Percentiles rank a stretch among this genome's conserved stretches.
Evolutionary conservation across 2,113 vertebrate species (phyloP).

Genomic region (Bombycilla garrulus): DNA sequence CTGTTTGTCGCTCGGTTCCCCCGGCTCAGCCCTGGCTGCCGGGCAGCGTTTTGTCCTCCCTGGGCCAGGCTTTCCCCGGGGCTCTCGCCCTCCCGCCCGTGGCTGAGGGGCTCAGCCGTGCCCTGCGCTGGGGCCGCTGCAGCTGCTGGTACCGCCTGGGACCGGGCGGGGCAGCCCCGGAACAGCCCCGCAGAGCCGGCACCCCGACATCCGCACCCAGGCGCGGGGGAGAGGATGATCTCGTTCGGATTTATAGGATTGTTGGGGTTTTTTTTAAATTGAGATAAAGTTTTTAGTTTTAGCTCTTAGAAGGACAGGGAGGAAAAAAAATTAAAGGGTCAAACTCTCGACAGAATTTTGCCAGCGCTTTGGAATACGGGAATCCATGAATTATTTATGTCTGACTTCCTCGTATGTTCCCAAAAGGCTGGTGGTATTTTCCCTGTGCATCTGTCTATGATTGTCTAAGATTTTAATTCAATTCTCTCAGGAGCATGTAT

Average conservation of each 20-base stretch:
- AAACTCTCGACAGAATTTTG: not conserved
- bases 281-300: not conserved
- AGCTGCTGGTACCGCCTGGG: rapidly evolving
- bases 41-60: not conserved
- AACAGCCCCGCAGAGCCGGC: rapidly evolving
- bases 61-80: not conserved
- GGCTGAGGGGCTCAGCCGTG: not conserved
- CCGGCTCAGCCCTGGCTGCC: not conserved
- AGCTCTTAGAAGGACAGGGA: not conserved
- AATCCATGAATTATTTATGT: not conserved
- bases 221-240: not conserved
- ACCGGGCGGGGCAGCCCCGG: rapidly evolving
- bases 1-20: not conserved
- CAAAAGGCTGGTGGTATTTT: slow-evolving; percentile 3
- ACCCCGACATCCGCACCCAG: rapidly evolving
- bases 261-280: not conserved
- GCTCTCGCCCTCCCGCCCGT: rapidly evolving
- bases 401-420: not conserved
- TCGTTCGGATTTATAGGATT: not conserved
- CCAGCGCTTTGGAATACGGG: not conserved
- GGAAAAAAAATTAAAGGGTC: not conserved
- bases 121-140: not conserved
- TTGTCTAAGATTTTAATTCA: not conserved
- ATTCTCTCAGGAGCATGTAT: not conserved
- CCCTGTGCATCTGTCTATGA: slow-evolving; percentile 8